These are phyloP conservation scores for Thelohanellus kitauei DNA, from an alignment of 30 jellyfish, hydroid and myxozoan genomes.

Conservation along the genomic window DNA sequence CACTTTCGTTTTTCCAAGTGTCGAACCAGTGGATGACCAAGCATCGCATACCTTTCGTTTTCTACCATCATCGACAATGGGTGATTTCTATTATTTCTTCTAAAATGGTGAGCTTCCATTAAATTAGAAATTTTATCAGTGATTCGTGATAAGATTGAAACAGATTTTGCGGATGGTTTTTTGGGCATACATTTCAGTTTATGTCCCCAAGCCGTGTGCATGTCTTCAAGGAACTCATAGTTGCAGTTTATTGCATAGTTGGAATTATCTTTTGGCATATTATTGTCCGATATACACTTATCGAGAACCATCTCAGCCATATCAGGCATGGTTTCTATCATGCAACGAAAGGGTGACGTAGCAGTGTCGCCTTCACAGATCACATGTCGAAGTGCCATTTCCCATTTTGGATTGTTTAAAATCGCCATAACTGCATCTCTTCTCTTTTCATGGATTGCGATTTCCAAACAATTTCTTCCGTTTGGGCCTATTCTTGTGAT, in stretches of 20 bases:
- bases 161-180: not conserved
- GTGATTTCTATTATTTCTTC: not conserved
- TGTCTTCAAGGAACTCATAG: constrained; percentile 77
- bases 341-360: not conserved
- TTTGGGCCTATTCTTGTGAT: constrained; percentile 36
- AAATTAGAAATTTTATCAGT: no score
- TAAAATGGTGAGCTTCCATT: no score
- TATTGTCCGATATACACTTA: constrained; percentile 48
- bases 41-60: constrained; percentile 49
- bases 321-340: constrained; percentile 6
- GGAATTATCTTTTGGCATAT: constrained; percentile 55
- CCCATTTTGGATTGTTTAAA: not conserved
- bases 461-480: constrained; percentile 67
- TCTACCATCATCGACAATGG: constrained; percentile 18
- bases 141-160: no score
- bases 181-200: constrained; percentile 1
- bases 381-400: not conserved
- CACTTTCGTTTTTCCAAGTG: constrained; percentile 59
- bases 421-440: constrained; percentile 3
- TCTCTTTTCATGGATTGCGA: constrained; percentile 70
- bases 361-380: not conserved
- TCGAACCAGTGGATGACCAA: constrained; percentile 82
- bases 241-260: constrained; percentile 35
- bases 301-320: constrained; percentile 73
- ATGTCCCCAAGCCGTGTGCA: constrained; percentile 62